Base-by-base conservation (phyloP, 2,797 vertebrate species). In the Limosa lapponica region DNA sequence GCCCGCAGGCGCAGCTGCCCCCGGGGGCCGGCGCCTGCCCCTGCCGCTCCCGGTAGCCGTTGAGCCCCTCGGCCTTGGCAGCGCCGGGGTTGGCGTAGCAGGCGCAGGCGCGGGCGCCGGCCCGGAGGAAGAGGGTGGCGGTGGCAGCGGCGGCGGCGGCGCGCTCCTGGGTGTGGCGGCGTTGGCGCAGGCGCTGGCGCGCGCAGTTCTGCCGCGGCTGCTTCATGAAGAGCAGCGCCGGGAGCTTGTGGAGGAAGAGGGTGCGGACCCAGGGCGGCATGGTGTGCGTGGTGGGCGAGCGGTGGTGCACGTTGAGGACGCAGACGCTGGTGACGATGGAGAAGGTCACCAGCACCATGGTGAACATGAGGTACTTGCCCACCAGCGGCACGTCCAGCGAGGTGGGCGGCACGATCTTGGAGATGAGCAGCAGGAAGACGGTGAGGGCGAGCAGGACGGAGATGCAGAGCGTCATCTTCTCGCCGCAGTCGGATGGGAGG, bases 321-420 rank as follows among this genome's bases (percentile, higher is more conserved):
- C 99, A 99, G 91, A 99, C 99, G 0, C 99, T 99, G 89, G 99
- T 99, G 94, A 99, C 99, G 1, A 99, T 99, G 80, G 99, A 99
- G 98, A 99, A 99, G 77, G 99, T 99, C 87, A 99, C 99, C 57
- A 99, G 98, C 37, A 99, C 99, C 99, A 99, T 99, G 93, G 99
- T 99, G 98, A 99, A 99, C 99, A 99, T 99, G 75, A 99, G 98
- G 96, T 99, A 99, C 96, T 99, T 99, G 93, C 99, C 99, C 77
- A 99, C 99, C n/a, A 99, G 98, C 3, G 99, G 99, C 48, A 99
- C 99, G 0, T 99, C 99, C 34, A 99, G 98, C 1, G 99, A 99
- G 6, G 99, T 99, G 85, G 99, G 99, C 0, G 99, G 99, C 59
- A 99, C 99, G 0, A 99, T 99, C 97, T 99, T 99, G 95, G 99